A percentile compares a stretch with the other conserved stretches of the same genome.
Conservation (phyloP, 2,113 vertebrate genomes). For the Perognathus longimembris region DNA sequence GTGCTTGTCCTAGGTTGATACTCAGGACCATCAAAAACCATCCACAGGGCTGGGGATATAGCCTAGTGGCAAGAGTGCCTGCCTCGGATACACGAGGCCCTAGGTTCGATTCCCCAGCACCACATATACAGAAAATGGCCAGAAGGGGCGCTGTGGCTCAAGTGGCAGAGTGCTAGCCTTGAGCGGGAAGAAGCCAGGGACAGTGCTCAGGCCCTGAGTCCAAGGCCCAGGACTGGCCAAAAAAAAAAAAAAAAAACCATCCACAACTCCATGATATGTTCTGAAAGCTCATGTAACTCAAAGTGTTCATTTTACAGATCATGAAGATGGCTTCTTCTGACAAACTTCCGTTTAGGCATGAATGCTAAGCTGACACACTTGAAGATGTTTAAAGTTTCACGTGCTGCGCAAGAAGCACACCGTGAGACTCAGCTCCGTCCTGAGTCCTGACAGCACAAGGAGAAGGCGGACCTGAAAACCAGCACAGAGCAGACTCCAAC, state of each 20-base stretch:
- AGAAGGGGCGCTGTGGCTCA: too few relatives aligned
- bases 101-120: too few relatives aligned
- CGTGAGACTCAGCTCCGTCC: neutral
- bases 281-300: neutral
- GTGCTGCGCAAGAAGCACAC: neutral
- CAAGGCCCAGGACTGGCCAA: too few relatives aligned
- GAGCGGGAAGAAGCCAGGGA: too few relatives aligned
- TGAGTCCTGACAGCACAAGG: neutral
- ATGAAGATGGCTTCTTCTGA: neutral
- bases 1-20: neutral
- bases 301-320: neutral
- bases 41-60: too few relatives aligned
- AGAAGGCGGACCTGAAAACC: neutral
- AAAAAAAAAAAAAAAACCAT: neutral
- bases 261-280: neutral
- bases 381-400: constrained; percentile 19
- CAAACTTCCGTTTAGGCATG: too few relatives aligned
- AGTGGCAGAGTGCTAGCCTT: too few relatives aligned
- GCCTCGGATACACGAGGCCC: too few relatives aligned
- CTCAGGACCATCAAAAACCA: neutral
- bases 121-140: too few relatives aligned
- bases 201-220: too few relatives aligned
- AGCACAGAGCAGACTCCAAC: neutral
- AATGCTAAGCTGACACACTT: neutral
- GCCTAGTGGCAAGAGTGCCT: too few relatives aligned